These are phyloP conservation scores for Synanceia verrucosa DNA, from an alignment of 2,797 vertebrate species.

Conservation along the genomic window DNA sequence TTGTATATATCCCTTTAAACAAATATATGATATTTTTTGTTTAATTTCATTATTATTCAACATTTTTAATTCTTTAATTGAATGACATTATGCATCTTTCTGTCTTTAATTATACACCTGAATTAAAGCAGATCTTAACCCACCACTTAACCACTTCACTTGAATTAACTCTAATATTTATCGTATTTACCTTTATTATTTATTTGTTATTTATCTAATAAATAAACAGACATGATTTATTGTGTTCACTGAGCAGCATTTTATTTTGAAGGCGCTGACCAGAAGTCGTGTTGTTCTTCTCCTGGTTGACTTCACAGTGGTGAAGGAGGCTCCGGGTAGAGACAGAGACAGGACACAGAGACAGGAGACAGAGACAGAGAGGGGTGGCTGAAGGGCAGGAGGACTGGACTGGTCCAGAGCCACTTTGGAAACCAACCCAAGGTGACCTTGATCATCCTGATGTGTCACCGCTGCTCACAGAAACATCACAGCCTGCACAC, in stretches of 20 bases:
- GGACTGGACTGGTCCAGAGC: slow-evolving; percentile 47
- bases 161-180: too few species aligned
- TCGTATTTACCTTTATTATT: too few species aligned
- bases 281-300: neutral
- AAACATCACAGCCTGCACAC: slow-evolving; percentile 22
- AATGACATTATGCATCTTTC: neutral
- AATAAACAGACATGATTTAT: neutral
- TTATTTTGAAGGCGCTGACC: slow-evolving; percentile 56
- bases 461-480: neutral
- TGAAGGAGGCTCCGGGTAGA: slow-evolving; percentile 20
- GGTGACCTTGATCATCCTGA: slow-evolving; percentile 50
- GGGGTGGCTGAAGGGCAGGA: slow-evolving; percentile 59
- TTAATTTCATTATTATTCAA: neutral
- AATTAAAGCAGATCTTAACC: too few species aligned
- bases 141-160: too few species aligned
- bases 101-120: too few species aligned
- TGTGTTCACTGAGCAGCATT: neutral
- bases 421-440: neutral
- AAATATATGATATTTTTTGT: neutral
- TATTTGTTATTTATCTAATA: too few species aligned
- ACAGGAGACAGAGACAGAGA: slow-evolving; percentile 20
- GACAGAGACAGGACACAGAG: slow-evolving; percentile 28
- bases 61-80: neutral
- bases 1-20: neutral
- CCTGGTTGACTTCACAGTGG: neutral